These are phyloP conservation scores for Lagopus leucura DNA, from an alignment of 2,113 vertebrate genomes.

Conservation along the genomic window DNA sequence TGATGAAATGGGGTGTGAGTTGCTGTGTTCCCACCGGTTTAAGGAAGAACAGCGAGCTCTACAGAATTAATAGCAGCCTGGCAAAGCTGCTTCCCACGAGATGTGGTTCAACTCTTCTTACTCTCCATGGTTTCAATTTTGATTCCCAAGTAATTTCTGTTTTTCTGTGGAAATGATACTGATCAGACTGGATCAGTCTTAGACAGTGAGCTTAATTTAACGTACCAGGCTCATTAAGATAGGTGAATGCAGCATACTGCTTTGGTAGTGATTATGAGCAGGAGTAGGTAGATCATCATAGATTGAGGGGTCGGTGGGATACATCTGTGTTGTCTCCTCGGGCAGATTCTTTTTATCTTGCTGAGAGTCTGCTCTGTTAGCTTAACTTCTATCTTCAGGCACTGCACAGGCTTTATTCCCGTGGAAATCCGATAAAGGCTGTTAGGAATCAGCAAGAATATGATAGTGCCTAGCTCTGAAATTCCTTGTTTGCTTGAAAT, in stretches of 20 bases:
- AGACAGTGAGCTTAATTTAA: not conserved
- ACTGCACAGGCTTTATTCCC: not conserved
- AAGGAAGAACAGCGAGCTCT: not conserved
- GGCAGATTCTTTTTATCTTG: not conserved
- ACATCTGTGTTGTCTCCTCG: not conserved
- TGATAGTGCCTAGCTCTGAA: not conserved
- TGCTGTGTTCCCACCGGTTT: not conserved
- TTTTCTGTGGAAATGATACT: not conserved
- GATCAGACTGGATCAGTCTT: not conserved
- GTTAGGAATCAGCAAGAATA: not conserved
- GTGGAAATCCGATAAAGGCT: not conserved
- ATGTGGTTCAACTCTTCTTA: not conserved
- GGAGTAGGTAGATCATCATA: not conserved
- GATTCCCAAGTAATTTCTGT: not conserved
- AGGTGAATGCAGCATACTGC: not conserved
- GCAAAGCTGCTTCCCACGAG: not conserved
- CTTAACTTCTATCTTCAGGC: not conserved
- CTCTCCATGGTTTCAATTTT: not conserved
- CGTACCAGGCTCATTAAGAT: not conserved
- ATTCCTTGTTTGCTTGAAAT: not conserved
- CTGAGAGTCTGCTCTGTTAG: not conserved
- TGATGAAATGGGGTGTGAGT: not conserved
- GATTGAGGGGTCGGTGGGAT: not conserved
- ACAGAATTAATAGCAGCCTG: not conserved
- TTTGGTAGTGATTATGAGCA: not conserved